Evolutionary conservation across 2,113 vertebrate genomes (phyloP), one percentile per base, ranked within the genome.

Genomic region (Columba livia): DNA sequence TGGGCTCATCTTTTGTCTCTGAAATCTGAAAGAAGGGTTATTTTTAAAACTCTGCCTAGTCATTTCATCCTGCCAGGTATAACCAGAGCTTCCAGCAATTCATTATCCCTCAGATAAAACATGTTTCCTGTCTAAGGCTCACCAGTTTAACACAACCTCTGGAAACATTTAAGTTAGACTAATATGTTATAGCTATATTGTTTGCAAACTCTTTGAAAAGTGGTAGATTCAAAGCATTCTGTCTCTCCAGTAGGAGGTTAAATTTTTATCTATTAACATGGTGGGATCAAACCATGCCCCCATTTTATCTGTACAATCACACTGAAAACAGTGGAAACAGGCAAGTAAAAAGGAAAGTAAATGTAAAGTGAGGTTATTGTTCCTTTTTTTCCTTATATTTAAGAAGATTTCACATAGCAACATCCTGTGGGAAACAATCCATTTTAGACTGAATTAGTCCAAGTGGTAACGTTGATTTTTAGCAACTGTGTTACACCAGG

Each of bases 371-470:
- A 79, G n/a, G 21, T 64, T 34, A 66, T n/a, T 34, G 26, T 10
- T 94, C 47, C 65, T 32, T 89, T 91, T 93, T 84, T 54, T 48
- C 71, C 40, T 65, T 40, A 88, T 69, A 92, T 47, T 47, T 50
- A 93, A 86, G 86, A 95, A 92, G 57, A 79, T 95, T 96, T 91
- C 67, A 66, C 15, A 88, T 65, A 38, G 29, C 58, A 75, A 54
- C 36, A 7, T n/a, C 50, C 51, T 85, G 70, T 77, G 71, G 73
- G 73, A 93, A 96, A 91, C 56, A 66, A 94, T 90, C 88, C 34
- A 87, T 95, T 96, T 94, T 67, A 89, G 90, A 89, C 72, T 75
- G 95, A 60, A 93, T 96, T 84, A 92, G 28, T 87, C 93, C 70
- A 80, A 58, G 42, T 65, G 77, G 83, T 88, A 79, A 74, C 53